Evolutionary conservation across 2,888 invertebrate species (phyloP).

Genomic region (Ennomos quercinarius): DNA sequence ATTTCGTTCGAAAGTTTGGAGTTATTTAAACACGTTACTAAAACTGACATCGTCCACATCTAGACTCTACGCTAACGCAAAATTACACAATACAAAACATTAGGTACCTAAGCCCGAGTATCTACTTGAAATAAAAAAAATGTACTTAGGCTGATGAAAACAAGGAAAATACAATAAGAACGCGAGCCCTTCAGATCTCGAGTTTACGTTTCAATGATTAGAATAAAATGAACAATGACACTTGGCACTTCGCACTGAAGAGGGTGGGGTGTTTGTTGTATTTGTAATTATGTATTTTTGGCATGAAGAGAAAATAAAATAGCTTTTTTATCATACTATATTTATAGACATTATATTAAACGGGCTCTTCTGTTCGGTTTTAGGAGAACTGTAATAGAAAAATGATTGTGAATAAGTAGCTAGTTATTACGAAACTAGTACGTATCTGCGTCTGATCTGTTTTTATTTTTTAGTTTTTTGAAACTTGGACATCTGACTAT

Average conservation of each 20-base stretch:
- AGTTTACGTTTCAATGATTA: constrained; percentile 13
- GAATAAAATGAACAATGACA: constrained; percentile 21
- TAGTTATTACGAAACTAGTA: no score
- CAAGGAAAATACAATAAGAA: constrained; percentile 22
- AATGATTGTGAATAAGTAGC: no score
- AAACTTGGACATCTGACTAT: no score
- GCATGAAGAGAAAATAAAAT: no score
- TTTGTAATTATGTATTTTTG: constrained; percentile 8
- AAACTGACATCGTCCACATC: neutral
- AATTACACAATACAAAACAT: constrained; percentile 8
- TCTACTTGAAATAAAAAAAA: constrained; percentile 17
- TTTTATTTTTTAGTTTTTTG: no score
- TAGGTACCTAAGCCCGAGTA: constrained; percentile 10
- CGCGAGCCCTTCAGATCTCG: constrained; percentile 2
- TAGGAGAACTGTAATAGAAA: no score
- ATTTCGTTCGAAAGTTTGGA: no score
- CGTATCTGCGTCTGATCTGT: no score
- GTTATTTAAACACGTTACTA: neutral
- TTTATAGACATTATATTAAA: no score
- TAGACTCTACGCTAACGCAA: constrained; percentile 12
- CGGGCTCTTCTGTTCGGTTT: no score
- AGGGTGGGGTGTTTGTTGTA: constrained; percentile 3
- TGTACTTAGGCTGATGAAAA: constrained; percentile 24
- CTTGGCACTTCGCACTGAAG: neutral
- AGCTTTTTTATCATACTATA: no score